Evolutionary conservation across 1,140 invertebrate genomes (phyloP).

Genomic region (Rhagoletis zephyria): DNA sequence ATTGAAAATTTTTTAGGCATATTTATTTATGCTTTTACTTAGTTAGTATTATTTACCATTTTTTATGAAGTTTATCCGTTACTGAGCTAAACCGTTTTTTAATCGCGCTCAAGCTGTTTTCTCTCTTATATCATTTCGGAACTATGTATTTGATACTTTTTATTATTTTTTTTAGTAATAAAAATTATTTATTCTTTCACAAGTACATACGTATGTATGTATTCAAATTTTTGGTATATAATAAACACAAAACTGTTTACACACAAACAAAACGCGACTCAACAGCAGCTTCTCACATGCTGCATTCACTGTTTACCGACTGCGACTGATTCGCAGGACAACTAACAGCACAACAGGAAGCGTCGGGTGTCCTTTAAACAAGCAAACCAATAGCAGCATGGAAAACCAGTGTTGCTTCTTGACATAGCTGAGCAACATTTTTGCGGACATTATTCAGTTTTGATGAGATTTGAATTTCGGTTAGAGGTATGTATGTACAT

Average conservation of each 20-base stretch:
- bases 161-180: neutral
- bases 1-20: neutral
- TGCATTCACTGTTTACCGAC: constrained; percentile 6
- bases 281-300: neutral
- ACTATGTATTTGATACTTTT: neutral
- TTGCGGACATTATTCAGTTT: no score
- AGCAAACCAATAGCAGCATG: constrained; percentile 1
- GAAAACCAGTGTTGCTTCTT: constrained; percentile 17
- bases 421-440: no score
- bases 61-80: neutral
- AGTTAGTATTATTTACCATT: neutral
- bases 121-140: neutral
- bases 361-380: neutral
- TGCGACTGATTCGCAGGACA: constrained; percentile 16
- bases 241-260: neutral
- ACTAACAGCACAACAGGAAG: neutral
- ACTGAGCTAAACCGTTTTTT: neutral
- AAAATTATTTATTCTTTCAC: neutral
- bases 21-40: neutral
- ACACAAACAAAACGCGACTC: neutral
- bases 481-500: no score
- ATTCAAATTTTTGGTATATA: neutral
- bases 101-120: neutral
- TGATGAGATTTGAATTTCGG: no score
- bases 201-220: neutral